Evolutionary conservation across 30 jellyfish, hydroid and myxozoan species (phyloP), one percentile per base, ranked within the genome.

Genomic region (Aurelia coerulea): DNA sequence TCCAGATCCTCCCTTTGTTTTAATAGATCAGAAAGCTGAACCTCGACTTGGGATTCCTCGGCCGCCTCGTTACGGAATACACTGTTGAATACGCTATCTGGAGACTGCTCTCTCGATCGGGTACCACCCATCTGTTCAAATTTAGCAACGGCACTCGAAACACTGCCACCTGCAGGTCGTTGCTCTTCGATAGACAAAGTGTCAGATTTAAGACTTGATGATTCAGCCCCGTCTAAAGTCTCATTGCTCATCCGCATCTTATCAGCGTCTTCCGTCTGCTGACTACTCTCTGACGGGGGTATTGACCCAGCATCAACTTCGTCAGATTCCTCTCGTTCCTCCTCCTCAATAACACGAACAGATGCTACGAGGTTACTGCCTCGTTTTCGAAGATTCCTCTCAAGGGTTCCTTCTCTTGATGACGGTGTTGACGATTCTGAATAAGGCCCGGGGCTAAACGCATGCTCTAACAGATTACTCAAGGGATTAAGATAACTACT

Each of bases 1-100:
- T 95, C 97, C 59, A 95, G 72, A 11, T 72, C 81, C 41, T 86
- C 98, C 68, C 78, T 79, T 75, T 83, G 66, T 32, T 74, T 80
- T 53, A 74, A 56, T 64, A 95, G 78, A 14, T 81, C 97, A 18
- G 80, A 83, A 19, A 83, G 79, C 23, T 76, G 50, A 49, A 12
- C 71, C 51, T 74, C 96, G 15, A 63, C 79, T 63, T 83, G 68
- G 17, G 86, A 2, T 19, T 65, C 78, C 10, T 42, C 83, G 1
- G 92, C 68, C 50, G 92, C 68, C 50, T 71, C 81, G 19, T 73
- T 50, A 13, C 46, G 73, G 76, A 84, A 84, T 16, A 84, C 93
- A 51, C 65, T 64, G 49, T 74, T 87, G 7, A 17, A 23, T 23
- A 60, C 70, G 5, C 35, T 60, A 3, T 60, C 70, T 15, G 70